Conservation (phyloP, 2,797 vertebrate genomes). For the Xerus rutilus region DNA sequence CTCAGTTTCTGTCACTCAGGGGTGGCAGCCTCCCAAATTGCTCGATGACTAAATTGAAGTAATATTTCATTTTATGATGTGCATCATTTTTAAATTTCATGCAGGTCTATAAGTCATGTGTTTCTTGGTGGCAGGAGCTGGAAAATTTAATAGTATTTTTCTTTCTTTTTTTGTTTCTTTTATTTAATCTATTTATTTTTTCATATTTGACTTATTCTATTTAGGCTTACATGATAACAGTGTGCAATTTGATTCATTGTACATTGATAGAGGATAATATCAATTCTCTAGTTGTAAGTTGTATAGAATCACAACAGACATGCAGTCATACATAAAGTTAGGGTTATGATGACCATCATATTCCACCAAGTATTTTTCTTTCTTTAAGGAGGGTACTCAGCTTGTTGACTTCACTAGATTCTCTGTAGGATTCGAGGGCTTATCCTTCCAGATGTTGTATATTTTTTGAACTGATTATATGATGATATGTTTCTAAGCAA, state of each 20-base stretch:
- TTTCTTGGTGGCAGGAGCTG: neutral
- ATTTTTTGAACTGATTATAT: neutral
- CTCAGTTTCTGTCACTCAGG: neutral
- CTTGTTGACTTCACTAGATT: accelerated
- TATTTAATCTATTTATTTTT: too few species aligned
- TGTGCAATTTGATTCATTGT: too few species aligned
- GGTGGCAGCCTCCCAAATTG: neutral
- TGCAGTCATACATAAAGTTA: too few species aligned
- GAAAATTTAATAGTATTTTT: neutral
- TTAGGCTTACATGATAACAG: too few species aligned
- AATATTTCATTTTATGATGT: neutral
- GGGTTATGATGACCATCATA: too few species aligned
- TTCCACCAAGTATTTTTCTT: neutral
- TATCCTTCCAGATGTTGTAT: neutral
- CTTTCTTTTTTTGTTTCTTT: too few species aligned
- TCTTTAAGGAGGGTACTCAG: neutral
- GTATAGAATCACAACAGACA: too few species aligned
- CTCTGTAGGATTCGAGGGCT: neutral
- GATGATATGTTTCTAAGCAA: accelerated
- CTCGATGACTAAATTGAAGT: neutral
- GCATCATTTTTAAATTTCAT: neutral
- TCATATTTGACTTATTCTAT: too few species aligned
- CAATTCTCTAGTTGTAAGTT: too few species aligned
- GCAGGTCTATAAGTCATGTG: neutral
- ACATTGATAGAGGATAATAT: too few species aligned